Conservation (phyloP, 2,797 vertebrate species). For the Miichthys miiuy region DNA sequence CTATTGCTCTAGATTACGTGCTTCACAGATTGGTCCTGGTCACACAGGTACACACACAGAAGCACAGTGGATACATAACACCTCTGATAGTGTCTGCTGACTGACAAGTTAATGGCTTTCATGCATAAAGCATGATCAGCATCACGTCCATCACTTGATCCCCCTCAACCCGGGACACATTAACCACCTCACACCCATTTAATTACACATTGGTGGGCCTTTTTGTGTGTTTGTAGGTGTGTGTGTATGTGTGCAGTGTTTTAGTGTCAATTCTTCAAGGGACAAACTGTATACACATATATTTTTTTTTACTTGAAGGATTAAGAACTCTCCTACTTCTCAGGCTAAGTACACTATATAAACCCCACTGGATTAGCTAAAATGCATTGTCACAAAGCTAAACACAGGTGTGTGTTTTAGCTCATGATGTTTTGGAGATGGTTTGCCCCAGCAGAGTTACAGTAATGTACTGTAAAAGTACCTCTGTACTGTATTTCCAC, state of each 20-base stretch:
- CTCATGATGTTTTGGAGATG: slow-evolving; percentile 10
- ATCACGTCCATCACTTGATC: slow-evolving; percentile 76
- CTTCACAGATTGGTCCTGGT: slow-evolving; percentile 38
- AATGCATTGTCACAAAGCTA: background rate
- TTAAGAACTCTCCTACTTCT: background rate
- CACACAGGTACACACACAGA: slow-evolving; percentile 13
- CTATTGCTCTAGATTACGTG: slow-evolving; percentile 35
- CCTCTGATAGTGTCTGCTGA: slow-evolving; percentile 53
- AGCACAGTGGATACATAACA: slow-evolving; percentile 60
- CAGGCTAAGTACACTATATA: slow-evolving; percentile 7
- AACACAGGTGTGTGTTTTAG: slow-evolving; percentile 2
- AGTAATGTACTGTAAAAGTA: background rate
- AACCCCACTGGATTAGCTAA: background rate
- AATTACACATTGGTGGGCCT: slow-evolving; percentile 69
- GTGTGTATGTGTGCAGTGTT: background rate
- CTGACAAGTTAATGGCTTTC: slow-evolving; percentile 75
- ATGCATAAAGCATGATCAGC: slow-evolving; percentile 79
- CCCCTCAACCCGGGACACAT: slow-evolving; percentile 57
- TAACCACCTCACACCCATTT: slow-evolving; percentile 72
- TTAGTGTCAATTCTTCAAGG: background rate
- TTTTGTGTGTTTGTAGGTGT: background rate
- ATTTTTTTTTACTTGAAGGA: background rate
- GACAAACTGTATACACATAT: background rate
- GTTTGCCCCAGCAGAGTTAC: background rate
- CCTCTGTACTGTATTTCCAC: background rate